Evolutionary conservation across 2,888 invertebrate species (phyloP), one percentile per base, ranked within the genome.

Genomic region (Mesorhabditis belari): DNA sequence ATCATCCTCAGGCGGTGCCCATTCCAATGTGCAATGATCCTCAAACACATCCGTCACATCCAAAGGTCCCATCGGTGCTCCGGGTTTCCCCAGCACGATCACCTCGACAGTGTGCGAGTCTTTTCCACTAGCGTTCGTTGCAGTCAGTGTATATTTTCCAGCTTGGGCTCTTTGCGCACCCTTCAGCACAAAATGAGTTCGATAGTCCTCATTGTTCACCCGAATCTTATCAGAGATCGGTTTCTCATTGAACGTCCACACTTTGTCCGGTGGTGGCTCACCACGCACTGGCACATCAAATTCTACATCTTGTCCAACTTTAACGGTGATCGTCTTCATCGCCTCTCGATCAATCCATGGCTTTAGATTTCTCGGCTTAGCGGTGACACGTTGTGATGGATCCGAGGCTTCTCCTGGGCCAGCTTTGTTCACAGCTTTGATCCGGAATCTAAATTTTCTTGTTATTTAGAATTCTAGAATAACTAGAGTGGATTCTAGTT

Each of bases 321-420:
- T 85, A 64, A 84, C 77, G 50, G 82, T 81, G 28, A 84, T 69
- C 19, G 80, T 79, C 58, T 83, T 80, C 74, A 83, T 81, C 24
- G 81, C 77, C 55, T 81, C 81, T 58, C 82, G 75, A 67, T 84
- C 82, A 66, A 85, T 85, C 64, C 81, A 80, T 55, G 85, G 85
- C 68, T 82, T 82, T 57, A 85, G 84, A 62, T 71, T 94, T 85
- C 94, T 86, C 78, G 90, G 90, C 84, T 95, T 95, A 66, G 93
- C 92, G 77, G 93, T 89, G 70, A 94, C 90, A 58, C 92, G 89
- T 81, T 91, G 91, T 23, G 92, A 92, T 63, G 88, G 87, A 80
- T 93, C 92, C 75, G 91, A 91, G 3, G 94, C 92, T 84, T 92
- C 92, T 78, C 93, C 92, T 79, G 92, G 91, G 52, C 94, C 94